Evolutionary conservation across 2,888 invertebrate species (phyloP).

Genomic region (Hermaeophaga mercurialis): DNA sequence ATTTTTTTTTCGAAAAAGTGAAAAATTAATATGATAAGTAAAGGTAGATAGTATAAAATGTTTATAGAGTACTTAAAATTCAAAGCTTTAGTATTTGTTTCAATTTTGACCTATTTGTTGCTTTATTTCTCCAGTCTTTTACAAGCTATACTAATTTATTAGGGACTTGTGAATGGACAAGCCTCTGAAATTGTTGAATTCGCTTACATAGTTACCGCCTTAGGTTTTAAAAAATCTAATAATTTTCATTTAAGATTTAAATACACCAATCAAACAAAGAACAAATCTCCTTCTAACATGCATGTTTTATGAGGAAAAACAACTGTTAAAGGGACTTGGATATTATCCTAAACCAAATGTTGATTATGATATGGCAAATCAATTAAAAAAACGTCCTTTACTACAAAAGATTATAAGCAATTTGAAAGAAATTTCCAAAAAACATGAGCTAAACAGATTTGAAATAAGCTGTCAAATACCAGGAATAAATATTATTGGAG

Average conservation of each 20-base stretch:
- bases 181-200: too few species aligned
- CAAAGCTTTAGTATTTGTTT: too few species aligned
- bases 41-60: too few species aligned
- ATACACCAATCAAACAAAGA: conserved; percentile 42
- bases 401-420: conserved; percentile 45
- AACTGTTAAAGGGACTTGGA: conserved; percentile 47
- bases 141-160: too few species aligned
- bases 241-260: conserved; percentile 34
- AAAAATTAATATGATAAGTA: too few species aligned
- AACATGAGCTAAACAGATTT: conserved; percentile 45
- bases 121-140: too few species aligned
- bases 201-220: too few species aligned
- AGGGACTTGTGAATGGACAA: too few species aligned
- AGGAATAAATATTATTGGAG: conserved; percentile 53
- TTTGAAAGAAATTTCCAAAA: conserved; percentile 40
- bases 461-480: conserved; percentile 50
- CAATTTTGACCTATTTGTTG: too few species aligned
- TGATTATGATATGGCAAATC: conserved; percentile 40
- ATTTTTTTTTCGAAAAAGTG: too few species aligned
- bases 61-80: too few species aligned
- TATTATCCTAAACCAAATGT: conserved; percentile 35
- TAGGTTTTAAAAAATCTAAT: too few species aligned
- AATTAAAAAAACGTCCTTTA: conserved; percentile 48
- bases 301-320: conserved; percentile 53
- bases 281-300: conserved; percentile 54